Base-by-base conservation (phyloP, 37 sponge, comb jelly and placozoan genomes). In the Chondrosia reniformis region DNA sequence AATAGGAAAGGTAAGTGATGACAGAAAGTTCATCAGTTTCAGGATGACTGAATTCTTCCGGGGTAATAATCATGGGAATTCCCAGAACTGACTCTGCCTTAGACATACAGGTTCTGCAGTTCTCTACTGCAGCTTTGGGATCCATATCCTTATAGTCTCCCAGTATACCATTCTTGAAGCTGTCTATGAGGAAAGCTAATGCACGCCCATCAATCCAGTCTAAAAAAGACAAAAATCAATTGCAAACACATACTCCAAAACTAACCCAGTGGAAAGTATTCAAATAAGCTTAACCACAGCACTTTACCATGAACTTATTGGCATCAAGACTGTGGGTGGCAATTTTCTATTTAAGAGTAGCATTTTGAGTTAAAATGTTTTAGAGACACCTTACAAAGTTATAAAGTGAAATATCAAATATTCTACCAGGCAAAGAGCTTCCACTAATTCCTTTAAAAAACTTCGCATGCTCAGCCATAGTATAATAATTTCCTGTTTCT, bases 151-250 rank as follows among this genome's bases (percentile, higher is more conserved):
- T 64, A 67, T 87, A 81, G 67, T 96, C 74, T 6, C 94, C 87
- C 46, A 87, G 79, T 5, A 87, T 75, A 4, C 97, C 97, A 0
- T 93, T 91, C 43, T 75, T 40, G 2, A 96, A 63, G 4, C 74
- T 76, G 65, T 96, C 91, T 15, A 96, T 80, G 0, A 96, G 94
- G 0, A 91, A 80, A 41, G 91, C 94, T n/a, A 96, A 86, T n/a
- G 91, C 85, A 3, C 74, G 63, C 10, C 97, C 97, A 46, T 83
- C 82, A 55, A 89, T 96, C 97, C 97, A 96, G 77, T 96, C 94
- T 69, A 40, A 24, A 38, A 21, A 69, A 38, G 7, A 9, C 13
- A 62, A 9, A 62, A 12, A 62, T 25, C 54, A 49, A 19, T 12
- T 15, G 15, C 10, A 15, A 49, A 15, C 15, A 49, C 52, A 49